These are phyloP conservation scores for Chrysodeixis includens DNA, from an alignment of 2,888 invertebrate genomes.

Conservation along the genomic window DNA sequence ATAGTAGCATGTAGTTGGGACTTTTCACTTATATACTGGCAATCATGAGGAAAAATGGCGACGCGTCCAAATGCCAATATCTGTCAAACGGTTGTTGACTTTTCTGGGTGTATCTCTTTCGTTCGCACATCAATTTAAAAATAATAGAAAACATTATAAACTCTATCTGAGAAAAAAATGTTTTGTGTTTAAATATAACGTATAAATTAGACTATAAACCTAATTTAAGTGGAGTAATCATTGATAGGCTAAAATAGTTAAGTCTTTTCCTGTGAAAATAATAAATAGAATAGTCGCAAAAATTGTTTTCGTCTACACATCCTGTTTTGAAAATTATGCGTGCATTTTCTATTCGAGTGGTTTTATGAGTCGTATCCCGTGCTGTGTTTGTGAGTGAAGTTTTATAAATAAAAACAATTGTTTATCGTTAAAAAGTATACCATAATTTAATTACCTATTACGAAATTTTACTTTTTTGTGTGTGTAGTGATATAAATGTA, in stretches of 20 bases:
- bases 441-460: background rate
- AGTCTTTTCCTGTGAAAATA: constrained; percentile 42
- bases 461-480: constrained; percentile 11
- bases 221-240: constrained; percentile 23
- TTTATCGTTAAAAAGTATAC: constrained; percentile 11
- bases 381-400: constrained; percentile 41
- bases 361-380: constrained; percentile 58
- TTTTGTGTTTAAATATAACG: constrained; percentile 32
- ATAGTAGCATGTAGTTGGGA: constrained; percentile 21
- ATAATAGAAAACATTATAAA: constrained; percentile 33
- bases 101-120: constrained; percentile 65
- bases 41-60: constrained; percentile 68
- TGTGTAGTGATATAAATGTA: constrained; percentile 51
- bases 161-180: constrained; percentile 20
- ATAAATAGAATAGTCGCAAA: constrained; percentile 48
- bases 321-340: constrained; percentile 66
- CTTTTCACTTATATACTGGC: constrained; percentile 42
- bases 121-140: constrained; percentile 42
- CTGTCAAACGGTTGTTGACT: constrained; percentile 88
- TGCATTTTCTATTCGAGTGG: constrained; percentile 54
- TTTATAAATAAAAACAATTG: constrained; percentile 23
- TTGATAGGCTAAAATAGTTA: constrained; percentile 22
- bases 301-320: constrained; percentile 69
- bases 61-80: constrained; percentile 61
- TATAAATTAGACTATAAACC: constrained; percentile 25